Evolutionary conservation across 2,888 invertebrate species (phyloP), one percentile per base, ranked within the genome.

Genomic region (Scelioninae gen. 1): DNA sequence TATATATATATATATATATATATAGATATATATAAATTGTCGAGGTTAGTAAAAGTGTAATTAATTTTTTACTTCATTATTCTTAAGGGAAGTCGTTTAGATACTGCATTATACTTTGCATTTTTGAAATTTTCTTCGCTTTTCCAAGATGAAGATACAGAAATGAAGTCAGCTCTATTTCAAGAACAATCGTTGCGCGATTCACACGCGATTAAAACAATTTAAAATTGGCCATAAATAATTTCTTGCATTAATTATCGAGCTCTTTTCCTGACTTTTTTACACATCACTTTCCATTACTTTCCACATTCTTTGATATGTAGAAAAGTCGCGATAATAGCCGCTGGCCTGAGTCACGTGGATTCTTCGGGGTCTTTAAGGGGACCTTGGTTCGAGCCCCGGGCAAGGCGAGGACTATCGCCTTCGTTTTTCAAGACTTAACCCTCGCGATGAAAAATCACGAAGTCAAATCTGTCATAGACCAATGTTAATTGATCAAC

Each of bases 321-420:
- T 86, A 86, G 85, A 88, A 88, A 88, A 89, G 86, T 85, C 85
- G 87, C 85, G 87, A 88, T 88, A 88, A 90, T 90, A 88, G 89
- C 88, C 6, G 6, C n/a, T 6, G 29, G 40, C 87, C 89, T 92
- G 92, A 91, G 89, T 92, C 91, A 92, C 87, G 85, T 84, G 88
- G 88, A 87, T 88, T 91, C 91, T 91, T 91, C 90, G 86, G 83
- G 87, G 88, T 47, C 87, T 83, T 84, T 87, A 58, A 85, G 87
- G 88, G 91, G 90, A 88, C 92, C 91, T 92, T 91, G 91, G 86
- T 89, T 88, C 78, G 86, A 87, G 90, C 92, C 92, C 89, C 89
- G 89, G 90, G 91, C 91, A 91, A 92, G 91, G 91, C 88, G 88
- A 89, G 87, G 86, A 89, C 88, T 65, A 76, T 71, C 47, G 79